Conservation (phyloP, 1,140 invertebrate genomes). For the Aphis craccivora region DNA sequence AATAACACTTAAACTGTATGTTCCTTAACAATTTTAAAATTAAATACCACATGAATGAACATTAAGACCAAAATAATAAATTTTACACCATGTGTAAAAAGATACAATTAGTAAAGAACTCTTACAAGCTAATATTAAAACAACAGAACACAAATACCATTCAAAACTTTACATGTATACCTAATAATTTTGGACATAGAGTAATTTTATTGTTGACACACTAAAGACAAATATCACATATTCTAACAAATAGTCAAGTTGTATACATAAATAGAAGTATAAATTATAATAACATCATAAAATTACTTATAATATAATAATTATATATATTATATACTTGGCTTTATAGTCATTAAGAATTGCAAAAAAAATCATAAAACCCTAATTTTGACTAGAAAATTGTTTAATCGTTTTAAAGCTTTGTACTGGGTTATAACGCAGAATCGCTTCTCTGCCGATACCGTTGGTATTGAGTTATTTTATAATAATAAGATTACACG, state of each 20-base stretch:
- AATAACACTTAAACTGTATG: background rate
- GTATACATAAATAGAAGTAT: background rate
- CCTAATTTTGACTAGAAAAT: background rate
- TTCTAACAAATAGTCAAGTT: background rate
- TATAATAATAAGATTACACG: background rate
- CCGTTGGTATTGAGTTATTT: background rate
- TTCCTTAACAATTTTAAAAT: conserved; percentile 4
- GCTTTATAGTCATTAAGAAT: background rate
- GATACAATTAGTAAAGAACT: background rate
- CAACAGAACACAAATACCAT: background rate
- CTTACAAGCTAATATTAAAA: background rate
- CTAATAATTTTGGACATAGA: background rate
- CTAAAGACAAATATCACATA: background rate
- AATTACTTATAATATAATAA: background rate
- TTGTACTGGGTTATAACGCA: background rate
- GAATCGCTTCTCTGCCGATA: background rate
- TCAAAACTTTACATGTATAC: background rate
- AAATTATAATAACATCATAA: background rate
- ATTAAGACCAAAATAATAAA: background rate
- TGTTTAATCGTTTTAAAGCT: background rate
- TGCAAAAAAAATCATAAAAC: background rate
- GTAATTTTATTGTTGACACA: background rate
- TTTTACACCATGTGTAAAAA: background rate
- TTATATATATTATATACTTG: background rate
- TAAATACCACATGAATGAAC: background rate